phyloP scores from a whole-genome alignment of 2,888 invertebrate genomes.

The Heteropelma amictum region DNA sequence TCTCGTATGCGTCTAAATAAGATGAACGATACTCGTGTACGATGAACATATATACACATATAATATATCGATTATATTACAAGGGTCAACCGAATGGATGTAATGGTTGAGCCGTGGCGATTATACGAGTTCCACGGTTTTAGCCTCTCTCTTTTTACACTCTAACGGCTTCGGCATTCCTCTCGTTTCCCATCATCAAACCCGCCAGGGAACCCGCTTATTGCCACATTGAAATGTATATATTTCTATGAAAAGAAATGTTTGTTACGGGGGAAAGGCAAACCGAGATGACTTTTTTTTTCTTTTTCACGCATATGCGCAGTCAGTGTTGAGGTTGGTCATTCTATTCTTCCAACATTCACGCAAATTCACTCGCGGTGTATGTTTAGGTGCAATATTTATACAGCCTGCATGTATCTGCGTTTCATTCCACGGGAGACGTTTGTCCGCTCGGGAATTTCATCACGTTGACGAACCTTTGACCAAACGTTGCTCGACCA shows the following conservation, averaged over 20 bases:
- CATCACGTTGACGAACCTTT: too few species aligned
- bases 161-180: constrained; percentile 53
- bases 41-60: background rate
- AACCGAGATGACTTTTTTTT: background rate
- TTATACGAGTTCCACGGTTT: constrained; percentile 47
- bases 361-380: too few species aligned
- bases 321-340: constrained; percentile 34
- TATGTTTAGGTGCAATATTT: too few species aligned
- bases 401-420: too few species aligned
- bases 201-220: constrained; percentile 6
- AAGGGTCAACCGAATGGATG: constrained; percentile 21
- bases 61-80: constrained; percentile 22
- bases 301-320: background rate
- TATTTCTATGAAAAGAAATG: constrained; percentile 46
- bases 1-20: constrained; percentile 15
- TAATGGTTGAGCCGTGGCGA: constrained; percentile 35
- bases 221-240: constrained; percentile 40
- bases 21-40: too few species aligned
- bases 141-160: background rate
- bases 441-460: too few species aligned
- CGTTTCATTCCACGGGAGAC: too few species aligned
- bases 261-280: constrained; percentile 25
- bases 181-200: constrained; percentile 30
- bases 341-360: too few species aligned
- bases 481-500: too few species aligned